phyloP scores from a whole-genome alignment of 2,888 invertebrate species.

The Himalopsyche kuldschensis region DNA sequence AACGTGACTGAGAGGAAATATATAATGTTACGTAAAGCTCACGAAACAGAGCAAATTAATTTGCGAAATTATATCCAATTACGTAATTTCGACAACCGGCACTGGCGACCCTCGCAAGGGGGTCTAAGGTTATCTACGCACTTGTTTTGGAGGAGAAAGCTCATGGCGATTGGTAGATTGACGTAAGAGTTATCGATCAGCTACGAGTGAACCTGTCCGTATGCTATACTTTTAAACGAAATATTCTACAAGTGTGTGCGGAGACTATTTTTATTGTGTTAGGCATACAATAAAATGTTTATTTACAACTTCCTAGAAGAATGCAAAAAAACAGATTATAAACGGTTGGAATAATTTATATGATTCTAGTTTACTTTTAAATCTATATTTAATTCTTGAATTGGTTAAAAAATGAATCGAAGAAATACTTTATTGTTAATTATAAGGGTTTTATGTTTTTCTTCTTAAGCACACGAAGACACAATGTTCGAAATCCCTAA shows the following conservation, averaged over 20 bases:
- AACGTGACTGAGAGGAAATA: no score
- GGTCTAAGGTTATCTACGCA: slow-evolving; percentile 22
- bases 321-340: no score
- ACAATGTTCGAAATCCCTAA: no score
- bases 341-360: no score
- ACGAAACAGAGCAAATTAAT: not conserved
- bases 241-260: not conserved
- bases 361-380: no score
- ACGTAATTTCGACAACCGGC: not conserved
- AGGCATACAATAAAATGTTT: not conserved
- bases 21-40: not conserved
- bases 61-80: slow-evolving; percentile 3
- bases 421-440: no score
- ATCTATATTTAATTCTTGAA: no score
- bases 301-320: no score
- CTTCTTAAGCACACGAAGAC: no score
- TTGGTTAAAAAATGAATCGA: no score
- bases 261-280: not conserved
- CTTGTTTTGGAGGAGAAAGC: slow-evolving; percentile 17
- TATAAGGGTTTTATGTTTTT: no score
- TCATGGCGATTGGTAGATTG: slow-evolving; percentile 20
- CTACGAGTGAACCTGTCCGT: not conserved
- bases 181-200: slow-evolving; percentile 27
- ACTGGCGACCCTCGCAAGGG: not conserved
- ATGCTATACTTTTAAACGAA: not conserved